Evolutionary conservation across 2,797 vertebrate species (phyloP), one percentile per base, ranked within the genome.

Genomic region (Pipistrellus pipistrellus): DNA sequence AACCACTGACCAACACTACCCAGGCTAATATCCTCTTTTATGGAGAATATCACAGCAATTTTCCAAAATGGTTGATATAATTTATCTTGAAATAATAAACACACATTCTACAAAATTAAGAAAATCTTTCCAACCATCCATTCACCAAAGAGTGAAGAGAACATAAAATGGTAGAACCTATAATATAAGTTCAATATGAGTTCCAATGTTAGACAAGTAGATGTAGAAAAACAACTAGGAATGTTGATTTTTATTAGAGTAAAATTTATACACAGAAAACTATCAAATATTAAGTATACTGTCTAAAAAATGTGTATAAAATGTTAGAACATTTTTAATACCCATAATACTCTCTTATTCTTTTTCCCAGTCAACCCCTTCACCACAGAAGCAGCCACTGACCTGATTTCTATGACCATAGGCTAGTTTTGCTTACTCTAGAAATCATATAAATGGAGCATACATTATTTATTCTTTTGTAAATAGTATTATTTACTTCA

Each of bases 81-180:
- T 62, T 62, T 96, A 94, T 17, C 84, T 96, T 81, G 83, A 91
- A 53, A 96, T 91, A 95, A 96, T 97, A 96, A 88, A 87, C 73
- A 92, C 9, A 77, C 59, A 94, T 78, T 15, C 83, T 66, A 48
- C 84, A 75, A 82, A 97, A 95, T 92, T 89, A 96, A 30, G 55
- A 82, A 77, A 59, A 64, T 30, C 14, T 88, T 64, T 55, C 14
- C 64, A 41, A 32, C 9, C 4, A 48, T 32, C 15, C 41, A 73
- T 59, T 72, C 80, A 80, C 8, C 20, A 85, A 25, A 51, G 23
- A 78, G 18, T 72, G 44, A 84, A 41, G 0, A 30, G 23, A 78
- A 88, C 25, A 71, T 53, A 87, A 91, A 59, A 62, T 35, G 30
- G 14, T 4, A 46, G 55, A 46, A n/a, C 14, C 18, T 87, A 6